Conservation (phyloP, 2,888 invertebrate species). For the Drosophila demipolita region DNA sequence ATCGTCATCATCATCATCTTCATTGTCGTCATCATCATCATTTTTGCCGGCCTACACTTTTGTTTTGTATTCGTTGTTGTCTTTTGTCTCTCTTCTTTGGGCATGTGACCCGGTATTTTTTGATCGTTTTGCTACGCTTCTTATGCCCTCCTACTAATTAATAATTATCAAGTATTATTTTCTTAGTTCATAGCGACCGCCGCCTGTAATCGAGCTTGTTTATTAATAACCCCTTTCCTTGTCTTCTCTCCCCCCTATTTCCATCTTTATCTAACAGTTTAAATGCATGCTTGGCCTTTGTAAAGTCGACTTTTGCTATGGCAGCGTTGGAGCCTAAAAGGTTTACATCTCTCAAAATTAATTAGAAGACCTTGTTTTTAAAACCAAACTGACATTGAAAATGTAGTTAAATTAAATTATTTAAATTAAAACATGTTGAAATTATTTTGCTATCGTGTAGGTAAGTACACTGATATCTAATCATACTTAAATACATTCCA, state of each 20-base stretch:
- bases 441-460: neutral
- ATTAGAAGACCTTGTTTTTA: neutral
- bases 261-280: constrained; percentile 16
- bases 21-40: constrained; percentile 17
- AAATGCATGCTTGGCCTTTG: constrained; percentile 22
- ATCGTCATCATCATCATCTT: constrained; percentile 12
- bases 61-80: constrained; percentile 25
- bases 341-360: constrained; percentile 36
- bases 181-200: constrained; percentile 36
- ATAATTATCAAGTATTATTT: constrained; percentile 69
- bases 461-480: neutral
- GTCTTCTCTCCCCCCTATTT: neutral
- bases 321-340: constrained; percentile 29
- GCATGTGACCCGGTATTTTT: constrained; percentile 74
- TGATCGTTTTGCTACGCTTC: constrained; percentile 74
- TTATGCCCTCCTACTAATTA: constrained; percentile 75
- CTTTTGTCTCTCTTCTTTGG: constrained; percentile 40
- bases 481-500: neutral
- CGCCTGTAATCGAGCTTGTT: constrained; percentile 68
- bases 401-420: neutral
- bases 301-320: constrained; percentile 36
- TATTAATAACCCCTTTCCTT: constrained; percentile 33
- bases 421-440: constrained; percentile 9
- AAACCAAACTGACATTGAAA: constrained; percentile 16
- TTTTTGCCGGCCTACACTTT: constrained; percentile 54